phyloP scores from a whole-genome alignment of 2,113 vertebrate genomes.

The Centrocercus urophasianus region DNA sequence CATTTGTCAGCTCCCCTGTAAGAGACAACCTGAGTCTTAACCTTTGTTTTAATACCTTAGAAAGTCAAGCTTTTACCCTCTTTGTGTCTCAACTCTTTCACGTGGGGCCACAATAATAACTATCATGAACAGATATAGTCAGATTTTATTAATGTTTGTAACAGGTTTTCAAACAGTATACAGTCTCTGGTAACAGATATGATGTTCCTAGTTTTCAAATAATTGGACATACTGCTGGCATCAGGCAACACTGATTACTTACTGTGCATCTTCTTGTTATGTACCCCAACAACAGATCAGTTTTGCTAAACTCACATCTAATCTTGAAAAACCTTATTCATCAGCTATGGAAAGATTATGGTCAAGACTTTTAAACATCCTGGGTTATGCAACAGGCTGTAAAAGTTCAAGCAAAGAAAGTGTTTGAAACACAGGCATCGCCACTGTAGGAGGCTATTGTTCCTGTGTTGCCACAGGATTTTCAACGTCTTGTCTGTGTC shows the following conservation, averaged over 20 bases:
- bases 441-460: background rate
- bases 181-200: background rate
- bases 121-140: background rate
- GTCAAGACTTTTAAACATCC: background rate
- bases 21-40: background rate
- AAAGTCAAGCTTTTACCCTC: background rate
- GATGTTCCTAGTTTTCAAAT: background rate
- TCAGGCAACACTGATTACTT: background rate
- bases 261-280: background rate
- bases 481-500: background rate
- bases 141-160: background rate
- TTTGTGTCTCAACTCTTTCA: background rate
- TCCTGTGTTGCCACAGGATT: fast-evolving
- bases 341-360: background rate
- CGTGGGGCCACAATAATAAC: background rate
- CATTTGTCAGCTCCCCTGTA: background rate
- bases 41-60: background rate
- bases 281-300: background rate
- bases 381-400: background rate
- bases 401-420: background rate
- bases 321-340: conserved; percentile 6
- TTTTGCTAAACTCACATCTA: conserved; percentile 9
- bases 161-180: background rate
- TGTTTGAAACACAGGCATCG: background rate
- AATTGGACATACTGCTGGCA: background rate